These are phyloP conservation scores for Sitta europaea DNA, from an alignment of 2,113 vertebrate genomes.

Conservation along the genomic window DNA sequence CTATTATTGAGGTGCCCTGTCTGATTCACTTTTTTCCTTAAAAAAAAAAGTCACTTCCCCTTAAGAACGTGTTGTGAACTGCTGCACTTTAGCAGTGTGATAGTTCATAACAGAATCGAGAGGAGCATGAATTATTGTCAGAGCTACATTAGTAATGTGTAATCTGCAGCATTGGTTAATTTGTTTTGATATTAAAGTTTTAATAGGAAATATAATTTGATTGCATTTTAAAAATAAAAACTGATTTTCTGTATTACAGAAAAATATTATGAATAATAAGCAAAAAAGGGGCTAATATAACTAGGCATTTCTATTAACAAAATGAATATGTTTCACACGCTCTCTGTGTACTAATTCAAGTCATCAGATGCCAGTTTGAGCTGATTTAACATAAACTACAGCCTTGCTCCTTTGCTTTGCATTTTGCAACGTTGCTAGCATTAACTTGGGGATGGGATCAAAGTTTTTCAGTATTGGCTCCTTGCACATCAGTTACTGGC, in stretches of 20 bases:
- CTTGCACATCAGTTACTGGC: neutral
- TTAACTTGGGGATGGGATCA: neutral
- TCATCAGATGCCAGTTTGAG: constrained; percentile 19
- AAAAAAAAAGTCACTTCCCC: neutral
- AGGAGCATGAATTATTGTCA: constrained; percentile 64
- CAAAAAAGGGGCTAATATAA: constrained; percentile 64
- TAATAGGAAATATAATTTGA: constrained; percentile 81
- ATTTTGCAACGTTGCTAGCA: neutral
- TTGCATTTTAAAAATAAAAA: constrained; percentile 76
- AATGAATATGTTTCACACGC: constrained; percentile 61
- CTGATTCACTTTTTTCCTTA: neutral
- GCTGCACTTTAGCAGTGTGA: constrained; percentile 50
- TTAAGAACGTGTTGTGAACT: constrained; percentile 45
- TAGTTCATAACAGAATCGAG: constrained; percentile 60
- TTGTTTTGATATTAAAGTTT: constrained; percentile 78
- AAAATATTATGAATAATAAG: constrained; percentile 81
- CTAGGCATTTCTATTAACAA: constrained; percentile 72
- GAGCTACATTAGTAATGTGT: constrained; percentile 71
- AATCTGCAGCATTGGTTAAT: constrained; percentile 76
- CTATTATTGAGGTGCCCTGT: neutral
- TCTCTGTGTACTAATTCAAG: constrained; percentile 67
- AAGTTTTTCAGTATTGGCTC: neutral
- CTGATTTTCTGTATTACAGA: constrained; percentile 68
- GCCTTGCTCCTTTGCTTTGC: neutral
- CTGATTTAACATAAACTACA: constrained; percentile 30